phyloP scores from a whole-genome alignment of 2,113 vertebrate genomes.

The Megalops atlanticus region DNA sequence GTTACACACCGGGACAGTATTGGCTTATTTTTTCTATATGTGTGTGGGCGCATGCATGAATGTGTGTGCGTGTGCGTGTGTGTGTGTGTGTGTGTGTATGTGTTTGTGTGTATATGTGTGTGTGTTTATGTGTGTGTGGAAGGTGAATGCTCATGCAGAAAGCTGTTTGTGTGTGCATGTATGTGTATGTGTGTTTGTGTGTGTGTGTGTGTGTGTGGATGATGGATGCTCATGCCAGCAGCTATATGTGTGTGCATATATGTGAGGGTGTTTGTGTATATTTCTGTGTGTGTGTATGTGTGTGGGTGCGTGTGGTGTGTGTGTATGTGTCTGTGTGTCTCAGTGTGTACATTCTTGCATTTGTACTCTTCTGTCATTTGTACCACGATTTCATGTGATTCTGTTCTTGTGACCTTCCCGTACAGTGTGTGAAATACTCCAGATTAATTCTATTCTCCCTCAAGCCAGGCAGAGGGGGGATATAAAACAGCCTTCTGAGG shows the following conservation, averaged over 20 bases:
- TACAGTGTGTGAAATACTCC: not conserved
- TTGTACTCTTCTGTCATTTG: constrained; percentile 2
- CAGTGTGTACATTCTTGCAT: too few relatives aligned
- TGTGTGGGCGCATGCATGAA: not conserved
- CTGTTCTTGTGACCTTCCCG: not conserved
- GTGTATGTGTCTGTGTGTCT: too few relatives aligned
- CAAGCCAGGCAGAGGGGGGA: not conserved
- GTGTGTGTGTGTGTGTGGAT: not conserved
- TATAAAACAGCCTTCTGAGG: constrained; percentile 11
- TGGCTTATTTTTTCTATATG: not conserved
- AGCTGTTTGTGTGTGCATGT: not conserved
- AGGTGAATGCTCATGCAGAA: too few relatives aligned
- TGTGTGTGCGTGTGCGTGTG: not conserved
- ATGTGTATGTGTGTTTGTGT: not conserved
- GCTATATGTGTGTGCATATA: too few relatives aligned
- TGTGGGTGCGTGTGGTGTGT: too few relatives aligned
- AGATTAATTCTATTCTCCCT: constrained; percentile 9
- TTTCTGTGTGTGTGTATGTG: not conserved
- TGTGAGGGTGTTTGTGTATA: not conserved
- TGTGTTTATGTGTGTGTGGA: not conserved
- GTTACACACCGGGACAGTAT: not conserved
- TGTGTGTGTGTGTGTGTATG: not conserved
- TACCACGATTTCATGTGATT: not conserved
- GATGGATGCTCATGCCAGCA: too few relatives aligned
- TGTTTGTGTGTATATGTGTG: not conserved